A percentile compares a stretch with the other conserved stretches of the same genome.
These are phyloP conservation scores for Istiophorus platypterus DNA, from an alignment of 2,113 vertebrate genomes.

Conservation along the genomic window DNA sequence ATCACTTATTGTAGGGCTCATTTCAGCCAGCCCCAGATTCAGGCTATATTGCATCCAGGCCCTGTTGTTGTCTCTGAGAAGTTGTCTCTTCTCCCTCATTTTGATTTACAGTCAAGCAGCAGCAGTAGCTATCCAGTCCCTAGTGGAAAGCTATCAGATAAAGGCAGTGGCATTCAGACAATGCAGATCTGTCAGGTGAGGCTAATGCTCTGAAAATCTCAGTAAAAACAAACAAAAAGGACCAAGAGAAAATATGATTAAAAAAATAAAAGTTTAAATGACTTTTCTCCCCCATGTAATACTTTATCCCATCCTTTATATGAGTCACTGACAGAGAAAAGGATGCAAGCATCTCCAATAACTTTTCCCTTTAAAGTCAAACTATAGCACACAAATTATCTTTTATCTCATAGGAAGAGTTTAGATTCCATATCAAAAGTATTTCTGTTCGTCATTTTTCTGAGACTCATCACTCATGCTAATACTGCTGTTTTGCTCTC, in stretches of 20 bases:
- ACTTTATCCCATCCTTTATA: not conserved
- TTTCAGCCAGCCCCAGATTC: constrained; percentile 5
- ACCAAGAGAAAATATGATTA: no score
- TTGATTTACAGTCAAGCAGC: not conserved
- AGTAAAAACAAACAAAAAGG: not conserved
- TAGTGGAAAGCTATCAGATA: constrained; percentile 8
- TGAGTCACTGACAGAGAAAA: not conserved
- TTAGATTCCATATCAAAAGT: constrained; percentile 7
- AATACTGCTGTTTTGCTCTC: not conserved
- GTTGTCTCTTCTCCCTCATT: constrained; percentile 2
- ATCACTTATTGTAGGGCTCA: constrained; percentile 6
- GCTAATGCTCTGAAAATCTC: not conserved
- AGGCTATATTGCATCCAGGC: not conserved
- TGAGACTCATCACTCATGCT: not conserved
- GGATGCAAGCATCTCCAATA: not conserved
- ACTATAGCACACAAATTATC: not conserved
- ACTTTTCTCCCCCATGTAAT: not conserved
- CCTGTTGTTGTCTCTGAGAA: constrained; percentile 9
- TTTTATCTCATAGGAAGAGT: not conserved
- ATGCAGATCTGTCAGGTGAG: constrained; percentile 31
- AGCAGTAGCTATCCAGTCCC: constrained; percentile 2
- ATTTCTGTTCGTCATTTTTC: not conserved
- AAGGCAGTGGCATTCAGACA: not conserved
- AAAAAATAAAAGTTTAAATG: not conserved
- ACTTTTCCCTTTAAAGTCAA: not conserved